Conservation (phyloP, 2,113 vertebrate species). For the human region DNA sequence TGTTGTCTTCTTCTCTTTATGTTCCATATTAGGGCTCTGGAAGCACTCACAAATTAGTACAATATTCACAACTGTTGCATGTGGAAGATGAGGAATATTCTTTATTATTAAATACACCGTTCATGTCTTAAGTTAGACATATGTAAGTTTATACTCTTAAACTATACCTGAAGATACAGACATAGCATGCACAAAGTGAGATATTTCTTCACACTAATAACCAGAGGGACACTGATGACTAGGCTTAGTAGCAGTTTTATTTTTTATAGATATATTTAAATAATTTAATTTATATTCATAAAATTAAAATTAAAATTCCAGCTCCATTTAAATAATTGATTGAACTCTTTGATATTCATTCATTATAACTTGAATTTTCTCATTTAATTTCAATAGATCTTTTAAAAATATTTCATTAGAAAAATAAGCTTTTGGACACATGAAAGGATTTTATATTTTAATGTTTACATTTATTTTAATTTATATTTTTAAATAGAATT, state of each 20-base stretch:
- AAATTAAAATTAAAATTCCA: conserved; percentile 1
- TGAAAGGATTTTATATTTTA: not conserved
- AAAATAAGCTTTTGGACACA: not conserved
- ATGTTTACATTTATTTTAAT: not conserved
- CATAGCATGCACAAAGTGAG: not conserved
- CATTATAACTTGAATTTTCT: conserved; percentile 16
- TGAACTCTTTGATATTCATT: not conserved
- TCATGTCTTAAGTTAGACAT: not conserved
- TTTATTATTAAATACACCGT: not conserved
- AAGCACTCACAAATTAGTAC: not conserved
- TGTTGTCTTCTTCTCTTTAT: not conserved
- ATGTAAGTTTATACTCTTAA: not conserved
- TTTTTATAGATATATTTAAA: conserved; percentile 2
- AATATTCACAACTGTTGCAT: not conserved
- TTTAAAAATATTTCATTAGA: not conserved
- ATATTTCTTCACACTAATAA: not conserved
- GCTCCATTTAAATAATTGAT: not conserved
- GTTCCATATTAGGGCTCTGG: not conserved
- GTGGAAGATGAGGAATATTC: not conserved
- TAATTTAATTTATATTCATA: not conserved
- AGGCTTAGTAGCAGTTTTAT: not conserved
- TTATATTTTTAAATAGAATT: not conserved
- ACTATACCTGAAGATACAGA: not conserved
- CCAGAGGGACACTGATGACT: not conserved
- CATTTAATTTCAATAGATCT: not conserved